Percentiles rank a stretch among this genome's conserved stretches.
Evolutionary conservation across 2,113 vertebrate species (phyloP).

Genomic region (Bothrops jararaca): DNA sequence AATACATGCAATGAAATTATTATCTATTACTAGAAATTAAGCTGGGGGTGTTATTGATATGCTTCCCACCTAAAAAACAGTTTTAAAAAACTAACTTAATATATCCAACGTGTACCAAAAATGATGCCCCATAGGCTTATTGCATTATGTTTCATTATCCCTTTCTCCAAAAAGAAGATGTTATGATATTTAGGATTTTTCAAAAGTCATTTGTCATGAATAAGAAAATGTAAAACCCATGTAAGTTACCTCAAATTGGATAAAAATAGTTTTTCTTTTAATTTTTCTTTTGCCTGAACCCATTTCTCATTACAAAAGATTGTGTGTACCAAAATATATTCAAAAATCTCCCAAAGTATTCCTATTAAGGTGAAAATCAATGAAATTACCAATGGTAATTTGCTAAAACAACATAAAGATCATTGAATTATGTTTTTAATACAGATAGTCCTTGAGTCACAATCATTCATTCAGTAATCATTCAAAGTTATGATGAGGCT

Average conservation of each 20-base stretch:
- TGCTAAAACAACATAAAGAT: neutral
- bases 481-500: neutral
- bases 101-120: neutral
- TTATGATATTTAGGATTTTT: neutral
- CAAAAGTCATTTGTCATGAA: neutral
- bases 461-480: neutral
- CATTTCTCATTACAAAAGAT: fast-evolving
- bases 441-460: neutral
- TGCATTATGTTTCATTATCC: neutral
- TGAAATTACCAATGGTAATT: neutral
- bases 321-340: neutral
- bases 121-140: neutral
- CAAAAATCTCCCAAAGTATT: neutral
- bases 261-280: neutral
- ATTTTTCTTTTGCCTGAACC: neutral
- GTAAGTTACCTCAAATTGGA: neutral
- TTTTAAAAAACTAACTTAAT: neutral
- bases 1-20: slow-evolving; percentile 47
- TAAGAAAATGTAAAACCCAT: neutral
- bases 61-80: slow-evolving; percentile 10
- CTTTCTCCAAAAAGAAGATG: neutral
- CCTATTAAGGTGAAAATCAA: neutral
- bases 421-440: neutral
- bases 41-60: neutral
- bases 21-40: slow-evolving; percentile 48